Conservation (phyloP, 2,113 vertebrate species). For the Paracanthobrama guichenoti region DNA sequence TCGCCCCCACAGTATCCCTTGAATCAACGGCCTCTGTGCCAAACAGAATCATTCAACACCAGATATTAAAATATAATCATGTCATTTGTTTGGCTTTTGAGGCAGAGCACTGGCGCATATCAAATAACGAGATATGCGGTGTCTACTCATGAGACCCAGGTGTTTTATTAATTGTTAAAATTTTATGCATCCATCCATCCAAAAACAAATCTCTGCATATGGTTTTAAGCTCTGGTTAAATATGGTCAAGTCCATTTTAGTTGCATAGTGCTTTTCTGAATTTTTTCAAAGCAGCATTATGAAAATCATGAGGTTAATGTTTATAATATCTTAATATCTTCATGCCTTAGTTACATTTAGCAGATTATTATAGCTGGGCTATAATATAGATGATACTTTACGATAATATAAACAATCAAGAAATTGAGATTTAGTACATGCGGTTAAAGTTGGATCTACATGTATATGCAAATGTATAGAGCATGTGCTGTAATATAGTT, state of each 20-base stretch:
- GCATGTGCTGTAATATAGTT: no score
- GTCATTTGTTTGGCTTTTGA: slow-evolving; percentile 32
- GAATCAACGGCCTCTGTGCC: neutral
- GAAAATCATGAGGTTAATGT: neutral
- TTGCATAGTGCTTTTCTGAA: neutral
- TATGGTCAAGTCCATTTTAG: neutral
- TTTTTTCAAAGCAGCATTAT: neutral
- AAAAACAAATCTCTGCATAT: slow-evolving; percentile 12
- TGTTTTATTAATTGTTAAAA: slow-evolving; percentile 14
- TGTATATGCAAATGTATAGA: no score
- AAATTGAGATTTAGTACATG: no score
- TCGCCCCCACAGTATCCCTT: slow-evolving; percentile 4
- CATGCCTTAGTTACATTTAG: neutral
- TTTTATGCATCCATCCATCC: slow-evolving; percentile 1
- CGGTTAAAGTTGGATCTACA: no score
- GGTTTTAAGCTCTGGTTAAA: neutral
- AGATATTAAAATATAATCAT: slow-evolving; percentile 30
- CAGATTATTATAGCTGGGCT: neutral
- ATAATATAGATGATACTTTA: no score
- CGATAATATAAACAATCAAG: no score
- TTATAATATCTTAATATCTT: neutral
- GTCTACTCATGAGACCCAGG: slow-evolving; percentile 2
- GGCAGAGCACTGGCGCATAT: slow-evolving; percentile 20
- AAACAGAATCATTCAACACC: slow-evolving; percentile 15
- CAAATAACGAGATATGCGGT: neutral